Evolutionary conservation across 1,140 invertebrate species (phyloP).

Genomic region (Papilio xuthus): DNA sequence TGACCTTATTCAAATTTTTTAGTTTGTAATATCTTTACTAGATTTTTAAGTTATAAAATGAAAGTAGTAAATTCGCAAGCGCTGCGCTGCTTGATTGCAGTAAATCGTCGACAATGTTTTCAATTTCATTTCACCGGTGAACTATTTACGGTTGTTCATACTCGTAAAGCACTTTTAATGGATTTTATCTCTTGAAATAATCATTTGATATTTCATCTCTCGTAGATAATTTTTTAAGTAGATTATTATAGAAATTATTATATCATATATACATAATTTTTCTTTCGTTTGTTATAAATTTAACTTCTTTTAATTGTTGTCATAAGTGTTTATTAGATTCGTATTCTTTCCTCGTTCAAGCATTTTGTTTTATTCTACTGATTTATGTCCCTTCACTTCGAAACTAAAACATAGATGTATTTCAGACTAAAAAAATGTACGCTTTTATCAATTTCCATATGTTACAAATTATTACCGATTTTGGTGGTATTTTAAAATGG

Average conservation of each 20-base stretch:
- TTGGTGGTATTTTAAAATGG: neutral
- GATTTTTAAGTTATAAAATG: neutral
- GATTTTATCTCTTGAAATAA: neutral
- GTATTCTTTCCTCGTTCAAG: too few species aligned
- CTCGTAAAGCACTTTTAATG: neutral
- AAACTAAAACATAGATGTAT: too few species aligned
- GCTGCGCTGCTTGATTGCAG: neutral
- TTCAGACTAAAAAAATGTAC: too few species aligned
- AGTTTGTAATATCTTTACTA: neutral
- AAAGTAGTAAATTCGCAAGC: neutral
- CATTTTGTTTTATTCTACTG: too few species aligned
- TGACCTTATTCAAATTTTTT: neutral
- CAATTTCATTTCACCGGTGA: neutral
- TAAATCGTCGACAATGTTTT: conserved; percentile 8
- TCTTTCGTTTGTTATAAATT: too few species aligned
- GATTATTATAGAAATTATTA: too few species aligned
- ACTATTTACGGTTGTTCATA: neutral
- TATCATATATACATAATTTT: too few species aligned
- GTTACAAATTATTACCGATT: neutral
- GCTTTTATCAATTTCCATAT: neutral
- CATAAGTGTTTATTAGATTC: too few species aligned
- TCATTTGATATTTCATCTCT: neutral
- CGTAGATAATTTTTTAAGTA: too few species aligned
- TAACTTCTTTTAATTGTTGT: too few species aligned
- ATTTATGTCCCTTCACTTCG: too few species aligned